Percentiles rank a stretch among this genome's conserved stretches.
These are phyloP conservation scores for Thysanoteuthis rhombus DNA, from an alignment of 2,888 invertebrate species.

Conservation along the genomic window DNA sequence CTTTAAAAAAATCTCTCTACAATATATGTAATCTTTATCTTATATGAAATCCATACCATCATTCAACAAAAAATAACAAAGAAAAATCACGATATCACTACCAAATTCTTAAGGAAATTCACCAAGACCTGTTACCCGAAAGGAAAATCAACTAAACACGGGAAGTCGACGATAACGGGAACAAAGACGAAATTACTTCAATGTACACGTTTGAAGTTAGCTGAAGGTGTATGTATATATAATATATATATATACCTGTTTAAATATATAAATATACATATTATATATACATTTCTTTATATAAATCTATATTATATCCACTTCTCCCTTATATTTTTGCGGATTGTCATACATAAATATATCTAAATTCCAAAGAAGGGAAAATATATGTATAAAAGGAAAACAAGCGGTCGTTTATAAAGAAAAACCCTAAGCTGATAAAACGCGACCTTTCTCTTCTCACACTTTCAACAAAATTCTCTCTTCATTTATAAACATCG, in stretches of 20 bases:
- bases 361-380: background rate
- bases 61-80: background rate
- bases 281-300: background rate
- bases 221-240: background rate
- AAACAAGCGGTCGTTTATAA: background rate
- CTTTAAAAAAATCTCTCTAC: background rate
- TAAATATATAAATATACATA: background rate
- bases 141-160: background rate
- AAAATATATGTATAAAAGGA: background rate
- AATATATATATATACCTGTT: background rate
- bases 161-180: background rate
- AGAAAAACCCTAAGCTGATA: background rate
- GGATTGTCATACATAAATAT: background rate
- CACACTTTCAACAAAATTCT: background rate
- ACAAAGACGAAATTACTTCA: background rate
- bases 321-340: conserved; percentile 21
- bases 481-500: background rate
- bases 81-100: background rate
- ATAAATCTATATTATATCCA: conserved; percentile 19
- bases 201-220: background rate
- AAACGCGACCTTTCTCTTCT: background rate
- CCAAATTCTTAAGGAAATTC: conserved; percentile 12
- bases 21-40: background rate
- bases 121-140: background rate
- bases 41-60: background rate